Percentiles rank a stretch among this genome's conserved stretches.
These are phyloP conservation scores for Criorhina ranunculi DNA, from an alignment of 2,888 invertebrate species.

Conservation along the genomic window DNA sequence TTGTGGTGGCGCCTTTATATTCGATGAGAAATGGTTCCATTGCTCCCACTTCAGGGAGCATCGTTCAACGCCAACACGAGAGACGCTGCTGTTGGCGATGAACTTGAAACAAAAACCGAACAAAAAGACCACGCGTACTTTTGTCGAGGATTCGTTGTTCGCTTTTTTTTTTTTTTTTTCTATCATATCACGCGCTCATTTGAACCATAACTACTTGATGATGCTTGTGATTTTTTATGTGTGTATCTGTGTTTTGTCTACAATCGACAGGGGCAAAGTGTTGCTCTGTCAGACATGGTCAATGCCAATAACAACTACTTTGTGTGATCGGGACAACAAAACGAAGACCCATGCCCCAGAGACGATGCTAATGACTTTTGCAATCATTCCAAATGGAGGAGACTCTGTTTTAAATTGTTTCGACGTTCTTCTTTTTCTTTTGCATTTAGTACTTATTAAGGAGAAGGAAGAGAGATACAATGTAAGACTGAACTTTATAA, in stretches of 20 bases:
- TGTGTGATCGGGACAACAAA: constrained; percentile 2
- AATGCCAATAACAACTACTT: neutral
- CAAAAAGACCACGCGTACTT: neutral
- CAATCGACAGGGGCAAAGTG: constrained; percentile 6
- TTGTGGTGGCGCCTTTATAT: constrained; percentile 47
- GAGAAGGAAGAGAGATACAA: neutral
- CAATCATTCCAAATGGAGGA: constrained; percentile 31
- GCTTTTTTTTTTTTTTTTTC: too few species aligned
- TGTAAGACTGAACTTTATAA: constrained; percentile 33
- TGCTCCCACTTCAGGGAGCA: constrained; percentile 37
- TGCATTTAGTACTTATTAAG: constrained; percentile 5
- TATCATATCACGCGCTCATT: constrained; percentile 39
- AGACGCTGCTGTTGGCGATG: constrained; percentile 29
- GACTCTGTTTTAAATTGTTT: constrained; percentile 24
- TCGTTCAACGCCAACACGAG: neutral
- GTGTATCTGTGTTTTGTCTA: neutral
- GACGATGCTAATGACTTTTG: constrained; percentile 53
- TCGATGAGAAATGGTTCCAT: constrained; percentile 52
- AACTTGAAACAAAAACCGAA: constrained; percentile 27
- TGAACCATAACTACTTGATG: neutral
- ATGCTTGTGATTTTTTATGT: neutral
- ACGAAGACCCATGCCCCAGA: constrained; percentile 1
- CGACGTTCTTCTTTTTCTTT: constrained; percentile 8
- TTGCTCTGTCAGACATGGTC: constrained; percentile 9
- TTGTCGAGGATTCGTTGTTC: constrained; percentile 2